phyloP scores from a whole-genome alignment of 2,797 vertebrate genomes.

The Diplodus sargus region DNA sequence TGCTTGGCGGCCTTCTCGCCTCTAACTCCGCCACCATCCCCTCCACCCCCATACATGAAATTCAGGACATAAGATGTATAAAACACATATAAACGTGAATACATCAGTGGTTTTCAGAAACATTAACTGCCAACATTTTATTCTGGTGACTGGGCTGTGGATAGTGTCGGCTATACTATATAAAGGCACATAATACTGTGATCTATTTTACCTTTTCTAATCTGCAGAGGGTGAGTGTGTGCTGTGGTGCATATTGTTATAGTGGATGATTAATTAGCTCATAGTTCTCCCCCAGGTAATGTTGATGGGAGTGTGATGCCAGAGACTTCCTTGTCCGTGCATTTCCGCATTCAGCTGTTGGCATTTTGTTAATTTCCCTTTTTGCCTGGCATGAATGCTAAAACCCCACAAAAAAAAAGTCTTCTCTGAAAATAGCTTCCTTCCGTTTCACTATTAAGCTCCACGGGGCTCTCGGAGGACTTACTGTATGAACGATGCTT shows the following conservation, averaged over 20 bases:
- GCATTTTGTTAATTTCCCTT: conserved; percentile 64
- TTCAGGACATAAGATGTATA: too few species aligned
- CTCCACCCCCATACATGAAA: too few species aligned
- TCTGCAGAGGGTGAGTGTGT: conserved; percentile 27
- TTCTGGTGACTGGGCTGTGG: too few species aligned
- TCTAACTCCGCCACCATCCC: too few species aligned
- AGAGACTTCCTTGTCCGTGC: conserved; percentile 43
- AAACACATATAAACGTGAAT: too few species aligned
- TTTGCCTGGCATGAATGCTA: conserved; percentile 56
- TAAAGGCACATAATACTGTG: conserved; percentile 19
- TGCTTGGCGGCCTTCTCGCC: too few species aligned
- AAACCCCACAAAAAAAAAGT: conserved; percentile 28
- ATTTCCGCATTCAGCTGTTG: conserved; percentile 54
- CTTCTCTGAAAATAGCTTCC: conserved; percentile 51
- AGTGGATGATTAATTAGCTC: conserved; percentile 66
- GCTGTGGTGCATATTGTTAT: conserved; percentile 52
- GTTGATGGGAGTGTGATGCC: conserved; percentile 40
- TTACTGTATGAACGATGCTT: conserved; percentile 39
- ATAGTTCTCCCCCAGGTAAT: conserved; percentile 59
- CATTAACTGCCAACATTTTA: too few species aligned
- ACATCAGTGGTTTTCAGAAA: too few species aligned
- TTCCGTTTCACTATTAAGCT: conserved; percentile 61
- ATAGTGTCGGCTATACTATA: conserved; percentile 6
- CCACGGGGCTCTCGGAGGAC: conserved; percentile 59
- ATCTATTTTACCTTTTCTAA: conserved; percentile 50